Evolutionary conservation across 2,113 vertebrate species (phyloP), one percentile per base, ranked within the genome.

Genomic region (Petromus typicus): DNA sequence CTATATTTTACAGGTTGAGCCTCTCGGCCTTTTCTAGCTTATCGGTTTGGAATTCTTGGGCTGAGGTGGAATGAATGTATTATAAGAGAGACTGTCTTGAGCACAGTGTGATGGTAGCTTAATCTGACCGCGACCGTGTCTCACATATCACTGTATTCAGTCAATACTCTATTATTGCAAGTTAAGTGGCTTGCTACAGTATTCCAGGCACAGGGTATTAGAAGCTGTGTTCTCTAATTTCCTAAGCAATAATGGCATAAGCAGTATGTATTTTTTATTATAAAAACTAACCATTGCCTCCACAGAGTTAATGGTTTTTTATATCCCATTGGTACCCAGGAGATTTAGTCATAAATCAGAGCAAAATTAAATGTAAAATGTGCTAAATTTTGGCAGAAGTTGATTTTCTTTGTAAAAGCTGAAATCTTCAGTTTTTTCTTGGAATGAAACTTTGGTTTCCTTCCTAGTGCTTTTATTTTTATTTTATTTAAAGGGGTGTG

Each of bases 151-250:
- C 95, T 95, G 90, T 97, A 96, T 86, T 91, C 88, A 98, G 98
- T 99, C 98, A 97, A 98, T 98, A 98, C 85, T 98, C 98, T 97
- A 96, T 98, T 98, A 98, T 95, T 98, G 93, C 97, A 95, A 9
- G 27, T 97, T 98, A 98, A 98, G 97, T 98, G 97, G 96, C 97
- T 98, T 98, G 96, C 96, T 98, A 54, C 97, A 97, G 94, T 97
- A 95, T 97, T 97, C 95, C 97, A 97, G 51, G 57, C 84, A 48
- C 96, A 97, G 64, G 86, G 96, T 95, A 97, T 98, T 98, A 98
- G 97, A 97, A 98, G 95, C 97, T 86, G 97, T 98, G 97, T 98
- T 98, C 96, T 71, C 98, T 99, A 97, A 99, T 98, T 98, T 99
- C 98, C 98, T 96, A 97, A 97, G 98, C 98, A 98, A 97, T 98